Base-by-base conservation (phyloP, 2,888 invertebrate genomes). In the Drosophila buzzatii region DNA sequence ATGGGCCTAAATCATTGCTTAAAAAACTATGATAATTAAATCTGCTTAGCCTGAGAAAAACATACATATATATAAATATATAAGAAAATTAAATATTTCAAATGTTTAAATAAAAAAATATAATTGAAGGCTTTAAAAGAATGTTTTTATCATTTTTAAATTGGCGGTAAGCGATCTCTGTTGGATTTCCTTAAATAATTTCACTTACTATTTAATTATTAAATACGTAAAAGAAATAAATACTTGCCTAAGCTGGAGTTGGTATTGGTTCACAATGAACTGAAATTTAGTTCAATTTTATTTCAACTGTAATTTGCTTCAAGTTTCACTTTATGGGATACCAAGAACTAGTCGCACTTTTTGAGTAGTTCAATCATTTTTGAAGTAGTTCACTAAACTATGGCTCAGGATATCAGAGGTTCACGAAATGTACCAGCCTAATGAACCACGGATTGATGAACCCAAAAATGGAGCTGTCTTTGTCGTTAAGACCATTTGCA, bases 41-140 rank as follows among this genome's bases (percentile, higher is more conserved):
- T 61, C 65, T 67, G 66, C 75, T 67, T 70, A 70, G 72, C 75
- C 55, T 31, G 62, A 59, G 49, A 57, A 52, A n/a, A 39, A 8
- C 4, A 57, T 37, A 23, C 18, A 37, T n/a, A 42, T 23, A 63
- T 47, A 59, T 60, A 35, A 20, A 51, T 12, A 3, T 18, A 18
- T 1, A 61, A 16, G 44, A 8, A 10, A 37, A 45, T 20, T 16
- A 65, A 33, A 45, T 23, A 41, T n/a, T 42, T 35, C 60, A 55
- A 58, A 75, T 70, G 71, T 82, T 85, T 82, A 75, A 81, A 73
- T 76, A 79, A 81, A 63, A 63, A 74, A 61, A 27, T 27, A 27
- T 16, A n/a, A 71, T 47, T 35, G 76, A 85, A 73, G 65, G 86
- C 83, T 85, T 81, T 47, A 57, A 71, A 76, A 39, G 6, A 39